Conservation (phyloP, 2,888 invertebrate species). For the Onthophagus sagittarius region DNA sequence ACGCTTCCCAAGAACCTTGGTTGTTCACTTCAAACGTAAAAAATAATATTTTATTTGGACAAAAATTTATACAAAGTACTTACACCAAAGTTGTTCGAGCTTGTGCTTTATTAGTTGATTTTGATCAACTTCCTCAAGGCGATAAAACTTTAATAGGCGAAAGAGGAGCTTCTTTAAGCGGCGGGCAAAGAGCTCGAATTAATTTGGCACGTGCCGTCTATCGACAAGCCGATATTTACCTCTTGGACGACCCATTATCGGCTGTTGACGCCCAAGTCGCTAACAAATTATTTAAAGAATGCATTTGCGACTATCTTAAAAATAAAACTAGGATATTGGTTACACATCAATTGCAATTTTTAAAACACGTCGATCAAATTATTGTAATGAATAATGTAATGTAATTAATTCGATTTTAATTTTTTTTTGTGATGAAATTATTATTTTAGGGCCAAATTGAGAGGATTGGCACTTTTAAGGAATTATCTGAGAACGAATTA, state of each 20-base stretch:
- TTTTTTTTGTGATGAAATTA: neutral
- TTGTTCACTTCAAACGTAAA: slow-evolving; percentile 65
- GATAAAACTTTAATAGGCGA: slow-evolving; percentile 76
- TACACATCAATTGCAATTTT: slow-evolving; percentile 80
- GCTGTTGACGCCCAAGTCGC: slow-evolving; percentile 79
- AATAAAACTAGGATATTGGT: slow-evolving; percentile 71
- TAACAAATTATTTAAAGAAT: slow-evolving; percentile 70
- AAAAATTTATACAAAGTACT: slow-evolving; percentile 54
- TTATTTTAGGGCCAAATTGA: slow-evolving; percentile 58
- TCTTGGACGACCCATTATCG: slow-evolving; percentile 76
- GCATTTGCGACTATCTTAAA: slow-evolving; percentile 55
- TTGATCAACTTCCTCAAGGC: slow-evolving; percentile 65
- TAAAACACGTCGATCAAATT: slow-evolving; percentile 62
- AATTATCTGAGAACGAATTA: slow-evolving; percentile 53
- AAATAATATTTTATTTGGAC: slow-evolving; percentile 78
- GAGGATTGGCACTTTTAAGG: slow-evolving; percentile 54
- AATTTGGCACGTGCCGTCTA: slow-evolving; percentile 76
- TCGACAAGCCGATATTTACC: slow-evolving; percentile 69
- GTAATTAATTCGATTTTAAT: neutral
- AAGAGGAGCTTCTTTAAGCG: slow-evolving; percentile 71
- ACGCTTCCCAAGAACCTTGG: slow-evolving; percentile 81
- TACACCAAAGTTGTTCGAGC: slow-evolving; percentile 54
- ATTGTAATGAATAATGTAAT: slow-evolving; percentile 60
- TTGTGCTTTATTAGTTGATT: slow-evolving; percentile 64
- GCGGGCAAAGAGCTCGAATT: slow-evolving; percentile 77